Conservation (phyloP, 2,888 invertebrate species). For the Catocala sponsa region DNA sequence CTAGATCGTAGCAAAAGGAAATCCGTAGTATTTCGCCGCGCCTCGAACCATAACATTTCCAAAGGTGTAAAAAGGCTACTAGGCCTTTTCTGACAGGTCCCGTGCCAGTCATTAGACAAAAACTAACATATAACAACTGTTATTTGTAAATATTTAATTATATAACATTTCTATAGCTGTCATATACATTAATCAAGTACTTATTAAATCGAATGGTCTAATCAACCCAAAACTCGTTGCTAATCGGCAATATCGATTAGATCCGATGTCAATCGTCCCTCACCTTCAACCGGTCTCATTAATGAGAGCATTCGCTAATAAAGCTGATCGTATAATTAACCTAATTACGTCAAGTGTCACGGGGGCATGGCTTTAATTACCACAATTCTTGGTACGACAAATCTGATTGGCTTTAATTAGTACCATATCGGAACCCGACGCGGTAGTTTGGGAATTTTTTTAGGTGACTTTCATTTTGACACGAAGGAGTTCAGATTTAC, state of each 20-base stretch:
- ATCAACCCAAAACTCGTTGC: background rate
- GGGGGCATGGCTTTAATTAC: constrained; percentile 67
- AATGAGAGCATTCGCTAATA: constrained; percentile 80
- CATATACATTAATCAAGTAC: no score
- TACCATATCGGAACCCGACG: constrained; percentile 43
- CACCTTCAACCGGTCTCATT: constrained; percentile 63
- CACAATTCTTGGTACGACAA: constrained; percentile 65
- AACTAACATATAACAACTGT: no score
- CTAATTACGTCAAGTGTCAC: constrained; percentile 77
- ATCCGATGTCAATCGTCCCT: constrained; percentile 46
- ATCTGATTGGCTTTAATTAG: constrained; percentile 63
- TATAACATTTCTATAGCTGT: background rate
- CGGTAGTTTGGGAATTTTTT: constrained; percentile 2
- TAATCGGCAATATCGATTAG: constrained; percentile 37
- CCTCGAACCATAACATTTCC: background rate
- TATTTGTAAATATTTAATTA: no score
- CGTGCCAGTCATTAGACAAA: no score
- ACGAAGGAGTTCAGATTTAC: background rate
- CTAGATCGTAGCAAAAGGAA: no score
- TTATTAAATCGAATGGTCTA: no score
- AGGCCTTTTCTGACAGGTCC: no score
- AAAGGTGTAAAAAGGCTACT: no score
- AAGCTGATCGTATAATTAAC: constrained; percentile 81
- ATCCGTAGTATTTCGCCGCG: no score
- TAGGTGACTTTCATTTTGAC: constrained; percentile 3